These are phyloP conservation scores for Misgurnus mizolepis DNA, from an alignment of 2,113 vertebrate genomes.

Conservation along the genomic window DNA sequence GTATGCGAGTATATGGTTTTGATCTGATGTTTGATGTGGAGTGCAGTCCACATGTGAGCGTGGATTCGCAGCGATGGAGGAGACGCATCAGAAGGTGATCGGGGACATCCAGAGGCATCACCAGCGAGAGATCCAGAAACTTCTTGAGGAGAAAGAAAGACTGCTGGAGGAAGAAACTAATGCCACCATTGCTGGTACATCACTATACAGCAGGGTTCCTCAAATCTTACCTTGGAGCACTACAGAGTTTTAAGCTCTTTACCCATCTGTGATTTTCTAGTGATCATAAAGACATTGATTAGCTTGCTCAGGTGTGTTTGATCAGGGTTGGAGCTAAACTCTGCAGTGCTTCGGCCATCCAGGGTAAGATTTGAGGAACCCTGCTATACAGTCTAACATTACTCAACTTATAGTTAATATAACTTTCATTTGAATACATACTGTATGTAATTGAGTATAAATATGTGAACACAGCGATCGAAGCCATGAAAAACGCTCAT, in stretches of 20 bases:
- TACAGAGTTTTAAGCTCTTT: too few relatives aligned
- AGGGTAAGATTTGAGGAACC: too few relatives aligned
- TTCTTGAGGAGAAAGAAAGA: conserved; percentile 91
- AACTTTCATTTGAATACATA: too few relatives aligned
- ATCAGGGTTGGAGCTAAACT: too few relatives aligned
- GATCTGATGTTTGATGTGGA: conserved; percentile 8
- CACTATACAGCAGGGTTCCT: not conserved
- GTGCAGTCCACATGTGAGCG: conserved; percentile 94
- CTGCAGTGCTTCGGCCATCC: too few relatives aligned
- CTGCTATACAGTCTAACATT: too few relatives aligned
- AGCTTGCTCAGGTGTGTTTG: too few relatives aligned
- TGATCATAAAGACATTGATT: too few relatives aligned
- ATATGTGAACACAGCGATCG: conserved; percentile 79
- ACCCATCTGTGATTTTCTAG: too few relatives aligned
- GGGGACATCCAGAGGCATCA: conserved; percentile 95
- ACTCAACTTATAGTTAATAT: too few relatives aligned
- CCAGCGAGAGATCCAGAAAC: conserved; percentile 93
- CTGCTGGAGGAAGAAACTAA: conserved; percentile 94
- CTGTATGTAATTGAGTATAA: too few relatives aligned
- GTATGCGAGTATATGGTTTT: not conserved
- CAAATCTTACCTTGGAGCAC: too few relatives aligned
- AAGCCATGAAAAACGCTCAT: conserved; percentile 99
- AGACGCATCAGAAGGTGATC: conserved; percentile 94
- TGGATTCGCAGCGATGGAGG: conserved; percentile 96
- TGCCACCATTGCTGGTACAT: conserved; percentile 91